Evolutionary conservation across 2,113 vertebrate genomes (phyloP).

Genomic region (Microtus oregoni): DNA sequence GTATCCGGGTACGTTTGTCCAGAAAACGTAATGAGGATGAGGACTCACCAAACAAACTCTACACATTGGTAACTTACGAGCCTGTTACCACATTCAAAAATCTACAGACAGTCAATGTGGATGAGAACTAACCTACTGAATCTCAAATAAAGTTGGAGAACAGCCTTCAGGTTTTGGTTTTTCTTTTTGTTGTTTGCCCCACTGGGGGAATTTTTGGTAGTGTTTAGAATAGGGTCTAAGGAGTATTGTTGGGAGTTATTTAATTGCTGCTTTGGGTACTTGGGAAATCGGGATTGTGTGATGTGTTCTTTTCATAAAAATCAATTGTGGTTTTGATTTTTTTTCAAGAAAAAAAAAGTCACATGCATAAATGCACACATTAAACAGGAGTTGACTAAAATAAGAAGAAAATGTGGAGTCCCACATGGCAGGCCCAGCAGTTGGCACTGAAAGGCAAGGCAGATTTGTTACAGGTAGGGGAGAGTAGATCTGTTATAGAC

Average conservation of each 20-base stretch:
- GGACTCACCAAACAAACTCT: too few species aligned
- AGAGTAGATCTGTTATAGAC: too few species aligned
- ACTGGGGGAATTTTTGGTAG: not conserved
- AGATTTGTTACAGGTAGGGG: too few species aligned
- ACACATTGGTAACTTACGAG: conserved; percentile 91
- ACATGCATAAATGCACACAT: too few species aligned
- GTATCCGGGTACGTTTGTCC: conserved; percentile 95
- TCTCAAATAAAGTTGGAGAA: conserved; percentile 86
- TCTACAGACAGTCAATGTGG: conserved; percentile 94
- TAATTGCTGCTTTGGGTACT: not conserved
- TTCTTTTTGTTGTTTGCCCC: not conserved
- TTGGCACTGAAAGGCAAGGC: too few species aligned
- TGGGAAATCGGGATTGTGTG: not conserved
- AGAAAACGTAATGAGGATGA: conserved; percentile 98
- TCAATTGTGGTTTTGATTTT: not conserved
- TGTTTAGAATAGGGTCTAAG: not conserved
- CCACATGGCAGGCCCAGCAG: too few species aligned
- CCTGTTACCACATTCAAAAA: conserved; percentile 98
- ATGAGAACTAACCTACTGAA: conserved; percentile 92
- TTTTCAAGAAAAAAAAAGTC: too few species aligned
- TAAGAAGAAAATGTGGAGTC: too few species aligned
- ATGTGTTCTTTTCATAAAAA: not conserved
- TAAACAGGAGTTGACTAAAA: too few species aligned
- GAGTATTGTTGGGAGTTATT: not conserved
- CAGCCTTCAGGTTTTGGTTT: not conserved